phyloP scores from a whole-genome alignment of 2,888 invertebrate species.

The Litoditis marina region DNA sequence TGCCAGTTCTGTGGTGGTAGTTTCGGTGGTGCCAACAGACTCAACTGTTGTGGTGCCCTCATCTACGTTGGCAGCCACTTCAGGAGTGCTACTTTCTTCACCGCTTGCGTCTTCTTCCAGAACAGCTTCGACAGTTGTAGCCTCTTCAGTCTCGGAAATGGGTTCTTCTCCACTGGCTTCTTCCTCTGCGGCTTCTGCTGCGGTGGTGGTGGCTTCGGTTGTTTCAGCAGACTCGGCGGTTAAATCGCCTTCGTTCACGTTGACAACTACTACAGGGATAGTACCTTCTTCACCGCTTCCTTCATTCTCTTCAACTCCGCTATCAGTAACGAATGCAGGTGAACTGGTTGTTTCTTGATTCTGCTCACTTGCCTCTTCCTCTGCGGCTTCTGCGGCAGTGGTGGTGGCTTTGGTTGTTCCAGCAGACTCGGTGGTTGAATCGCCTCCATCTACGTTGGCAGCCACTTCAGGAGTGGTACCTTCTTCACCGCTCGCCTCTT shows the following conservation, averaged over 20 bases:
- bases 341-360: not conserved
- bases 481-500: not conserved
- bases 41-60: conserved; percentile 2
- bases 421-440: conserved; percentile 4
- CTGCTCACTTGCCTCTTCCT: conserved; percentile 4
- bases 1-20: not conserved
- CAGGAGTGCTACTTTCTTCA: not conserved
- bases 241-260: conserved; percentile 15
- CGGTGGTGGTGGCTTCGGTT: not conserved
- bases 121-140: not conserved
- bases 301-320: not conserved
- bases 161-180: not conserved
- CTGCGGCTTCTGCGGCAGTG: not conserved
- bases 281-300: not conserved
- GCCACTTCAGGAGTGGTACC: not conserved
- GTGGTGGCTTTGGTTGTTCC: no score
- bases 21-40: conserved; percentile 2
- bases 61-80: not conserved
- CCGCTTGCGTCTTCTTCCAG: not conserved
- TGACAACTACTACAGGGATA: conserved; percentile 14
- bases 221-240: conserved; percentile 13
- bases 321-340: no score
- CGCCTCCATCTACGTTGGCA: not conserved
- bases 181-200: not conserved
- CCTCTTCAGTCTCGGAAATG: conserved; percentile 3